A percentile compares a stretch with the other conserved stretches of the same genome.
Evolutionary conservation across 2,113 vertebrate species (phyloP).

Genomic region (Oplegnathus fasciatus): DNA sequence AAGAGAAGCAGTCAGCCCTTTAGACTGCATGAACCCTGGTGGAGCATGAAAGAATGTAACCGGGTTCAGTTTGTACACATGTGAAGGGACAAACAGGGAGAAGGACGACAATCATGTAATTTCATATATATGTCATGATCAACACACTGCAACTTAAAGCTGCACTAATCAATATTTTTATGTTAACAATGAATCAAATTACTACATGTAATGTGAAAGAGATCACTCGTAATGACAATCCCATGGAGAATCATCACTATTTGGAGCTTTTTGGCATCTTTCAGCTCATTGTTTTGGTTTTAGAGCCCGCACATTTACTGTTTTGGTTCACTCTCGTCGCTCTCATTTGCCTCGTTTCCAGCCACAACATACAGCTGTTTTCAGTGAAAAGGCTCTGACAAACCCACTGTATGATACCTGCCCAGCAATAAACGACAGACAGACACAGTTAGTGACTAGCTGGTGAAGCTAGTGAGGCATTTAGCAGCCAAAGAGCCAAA

Average conservation of each 20-base stretch:
- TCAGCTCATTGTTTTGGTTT: slow-evolving; percentile 7
- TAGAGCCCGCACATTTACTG: too few species aligned
- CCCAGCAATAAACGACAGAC: background rate
- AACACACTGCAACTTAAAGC: background rate
- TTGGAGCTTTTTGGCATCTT: background rate
- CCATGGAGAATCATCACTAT: background rate
- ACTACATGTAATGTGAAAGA: background rate
- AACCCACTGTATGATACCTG: background rate
- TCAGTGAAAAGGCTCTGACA: background rate
- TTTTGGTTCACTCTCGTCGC: background rate
- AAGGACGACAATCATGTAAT: background rate
- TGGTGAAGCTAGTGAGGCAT: background rate
- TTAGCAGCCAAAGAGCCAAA: background rate
- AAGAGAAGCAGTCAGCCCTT: slow-evolving; percentile 64
- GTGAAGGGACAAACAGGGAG: background rate
- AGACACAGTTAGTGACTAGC: background rate
- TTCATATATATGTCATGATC: background rate
- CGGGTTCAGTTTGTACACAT: background rate
- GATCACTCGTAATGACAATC: background rate
- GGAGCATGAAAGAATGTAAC: slow-evolving; percentile 63
- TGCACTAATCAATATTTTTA: background rate
- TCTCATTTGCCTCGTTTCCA: background rate
- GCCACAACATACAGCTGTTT: background rate
- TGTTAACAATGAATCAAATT: background rate
- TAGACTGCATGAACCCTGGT: slow-evolving; percentile 71